Conservation (phyloP, 2,888 invertebrate species). For the Coremacera marginata region DNA sequence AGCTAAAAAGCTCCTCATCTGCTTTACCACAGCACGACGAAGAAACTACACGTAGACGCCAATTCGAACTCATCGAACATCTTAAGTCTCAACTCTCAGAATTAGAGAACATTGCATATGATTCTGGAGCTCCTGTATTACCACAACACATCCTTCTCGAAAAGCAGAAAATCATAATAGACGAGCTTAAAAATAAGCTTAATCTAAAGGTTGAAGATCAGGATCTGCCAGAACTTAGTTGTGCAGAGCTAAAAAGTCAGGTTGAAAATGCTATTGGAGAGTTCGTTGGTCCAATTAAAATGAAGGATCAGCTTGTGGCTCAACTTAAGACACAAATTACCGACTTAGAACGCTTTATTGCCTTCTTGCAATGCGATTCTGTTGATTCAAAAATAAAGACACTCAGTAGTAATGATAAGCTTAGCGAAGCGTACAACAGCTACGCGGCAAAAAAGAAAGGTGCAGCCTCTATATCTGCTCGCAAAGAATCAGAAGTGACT, state of each 20-base stretch:
- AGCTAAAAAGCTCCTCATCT: not conserved
- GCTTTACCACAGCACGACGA: slow-evolving; percentile 49
- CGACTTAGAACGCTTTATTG: slow-evolving; percentile 97
- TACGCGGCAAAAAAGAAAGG: slow-evolving; percentile 67
- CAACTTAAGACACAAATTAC: slow-evolving; percentile 97
- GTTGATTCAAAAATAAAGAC: slow-evolving; percentile 64
- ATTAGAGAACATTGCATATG: slow-evolving; percentile 85
- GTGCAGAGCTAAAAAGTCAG: slow-evolving; percentile 87
- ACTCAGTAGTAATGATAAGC: slow-evolving; percentile 47
- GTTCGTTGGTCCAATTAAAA: slow-evolving; percentile 92
- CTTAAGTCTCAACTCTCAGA: slow-evolving; percentile 93
- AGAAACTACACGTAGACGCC: slow-evolving; percentile 70
- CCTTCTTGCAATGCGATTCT: slow-evolving; percentile 88
- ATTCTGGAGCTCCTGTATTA: slow-evolving; percentile 81
- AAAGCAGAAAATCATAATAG: slow-evolving; percentile 90
- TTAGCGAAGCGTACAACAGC: slow-evolving; percentile 62
- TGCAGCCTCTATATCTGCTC: slow-evolving; percentile 29
- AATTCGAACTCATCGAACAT: slow-evolving; percentile 87
- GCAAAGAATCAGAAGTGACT: slow-evolving; percentile 36
- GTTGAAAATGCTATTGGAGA: slow-evolving; percentile 91
- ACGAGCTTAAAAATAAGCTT: slow-evolving; percentile 86
- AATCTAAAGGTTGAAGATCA: slow-evolving; percentile 89
- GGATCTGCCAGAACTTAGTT: slow-evolving; percentile 77
- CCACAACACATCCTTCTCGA: slow-evolving; percentile 85
- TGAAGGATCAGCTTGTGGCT: slow-evolving; percentile 95